Evolutionary conservation across 2,797 vertebrate species (phyloP).

Genomic region (Epinephelus awoara): DNA sequence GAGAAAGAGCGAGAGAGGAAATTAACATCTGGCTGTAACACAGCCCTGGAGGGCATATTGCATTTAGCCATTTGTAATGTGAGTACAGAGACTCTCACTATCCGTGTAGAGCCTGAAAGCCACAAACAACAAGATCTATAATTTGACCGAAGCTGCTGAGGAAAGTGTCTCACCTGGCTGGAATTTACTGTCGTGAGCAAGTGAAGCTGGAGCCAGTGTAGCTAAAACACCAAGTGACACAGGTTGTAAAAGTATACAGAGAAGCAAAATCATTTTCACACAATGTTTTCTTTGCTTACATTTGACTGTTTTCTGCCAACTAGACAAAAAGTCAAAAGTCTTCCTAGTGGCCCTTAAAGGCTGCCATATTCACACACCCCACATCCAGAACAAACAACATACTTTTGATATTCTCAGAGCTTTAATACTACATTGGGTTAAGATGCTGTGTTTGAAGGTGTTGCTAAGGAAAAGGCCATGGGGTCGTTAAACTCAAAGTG

Average conservation of each 20-base stretch:
- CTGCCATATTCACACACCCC: too few relatives aligned
- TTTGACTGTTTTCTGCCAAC: not conserved
- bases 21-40: constrained; percentile 67
- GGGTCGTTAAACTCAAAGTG: too few relatives aligned
- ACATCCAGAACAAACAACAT: too few relatives aligned
- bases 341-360: not conserved
- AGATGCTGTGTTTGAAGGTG: not conserved
- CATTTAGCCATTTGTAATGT: constrained; percentile 55
- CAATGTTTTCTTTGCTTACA: not conserved
- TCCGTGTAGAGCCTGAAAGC: constrained; percentile 25
- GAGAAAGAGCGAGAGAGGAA: constrained; percentile 31
- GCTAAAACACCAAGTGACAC: not conserved
- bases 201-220: not conserved
- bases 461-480: not conserved
- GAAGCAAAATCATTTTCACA: not conserved
- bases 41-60: constrained; percentile 46
- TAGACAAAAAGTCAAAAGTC: not conserved
- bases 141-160: not conserved
- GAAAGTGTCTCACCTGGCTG: constrained; percentile 10
- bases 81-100: constrained; percentile 21
- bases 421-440: too few relatives aligned
- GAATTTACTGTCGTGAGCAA: not conserved
- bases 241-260: too few relatives aligned
- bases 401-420: too few relatives aligned
- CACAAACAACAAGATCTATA: not conserved